Conservation (phyloP, 2,113 vertebrate species). For the Gobius niger region DNA sequence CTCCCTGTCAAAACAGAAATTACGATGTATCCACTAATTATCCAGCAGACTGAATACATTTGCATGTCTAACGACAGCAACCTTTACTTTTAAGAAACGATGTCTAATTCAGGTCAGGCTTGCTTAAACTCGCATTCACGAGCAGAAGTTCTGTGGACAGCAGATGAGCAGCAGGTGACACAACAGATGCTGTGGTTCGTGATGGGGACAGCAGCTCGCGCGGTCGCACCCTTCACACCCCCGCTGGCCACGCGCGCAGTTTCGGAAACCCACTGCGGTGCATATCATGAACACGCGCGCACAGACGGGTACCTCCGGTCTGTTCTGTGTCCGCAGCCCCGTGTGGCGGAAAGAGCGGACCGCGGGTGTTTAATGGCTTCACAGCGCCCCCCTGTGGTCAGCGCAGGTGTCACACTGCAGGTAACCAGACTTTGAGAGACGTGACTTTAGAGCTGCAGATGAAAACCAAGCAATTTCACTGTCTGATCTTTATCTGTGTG, state of each 20-base stretch:
- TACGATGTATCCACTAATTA: too few relatives aligned
- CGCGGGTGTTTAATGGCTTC: constrained; percentile 38
- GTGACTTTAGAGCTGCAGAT: background rate
- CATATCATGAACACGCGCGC: constrained; percentile 51
- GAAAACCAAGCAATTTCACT: background rate
- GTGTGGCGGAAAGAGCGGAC: constrained; percentile 2
- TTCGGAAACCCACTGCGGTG: constrained; percentile 34
- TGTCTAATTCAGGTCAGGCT: too few relatives aligned
- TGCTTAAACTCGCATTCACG: background rate
- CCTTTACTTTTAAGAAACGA: too few relatives aligned
- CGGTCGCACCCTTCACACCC: constrained; percentile 42
- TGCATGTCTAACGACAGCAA: too few relatives aligned
- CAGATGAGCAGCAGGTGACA: constrained; percentile 62
- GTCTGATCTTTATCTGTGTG: constrained; percentile 1
- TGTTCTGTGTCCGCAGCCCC: background rate
- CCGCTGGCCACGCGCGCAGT: constrained; percentile 30
- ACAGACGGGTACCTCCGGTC: background rate
- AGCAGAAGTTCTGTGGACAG: constrained; percentile 12
- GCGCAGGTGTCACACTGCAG: constrained; percentile 28
- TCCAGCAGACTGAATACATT: too few relatives aligned
- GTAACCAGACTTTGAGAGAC: background rate
- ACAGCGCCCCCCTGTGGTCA: constrained; percentile 71
- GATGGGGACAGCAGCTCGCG: constrained; percentile 34
- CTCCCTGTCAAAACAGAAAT: background rate
- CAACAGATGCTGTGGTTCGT: constrained; percentile 57